phyloP scores from a whole-genome alignment of 2,797 vertebrate genomes.

The Limnodromus scolopaceus region DNA sequence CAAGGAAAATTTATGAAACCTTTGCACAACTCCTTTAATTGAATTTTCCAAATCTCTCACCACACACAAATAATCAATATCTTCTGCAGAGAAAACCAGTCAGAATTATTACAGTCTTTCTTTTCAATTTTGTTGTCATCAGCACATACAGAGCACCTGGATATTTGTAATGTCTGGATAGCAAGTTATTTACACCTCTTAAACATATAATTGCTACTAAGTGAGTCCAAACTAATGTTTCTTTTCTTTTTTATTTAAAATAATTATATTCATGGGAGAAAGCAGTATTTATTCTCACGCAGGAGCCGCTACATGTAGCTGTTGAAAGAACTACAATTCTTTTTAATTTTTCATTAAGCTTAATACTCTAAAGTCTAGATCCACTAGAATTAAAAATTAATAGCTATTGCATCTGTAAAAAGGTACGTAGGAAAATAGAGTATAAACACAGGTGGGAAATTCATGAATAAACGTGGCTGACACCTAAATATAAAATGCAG shows the following conservation, averaged over 20 bases:
- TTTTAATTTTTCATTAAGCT: slow-evolving; percentile 65
- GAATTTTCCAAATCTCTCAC: slow-evolving; percentile 99
- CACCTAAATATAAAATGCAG: neutral
- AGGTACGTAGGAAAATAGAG: slow-evolving; percentile 8
- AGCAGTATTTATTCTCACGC: slow-evolving; percentile 51
- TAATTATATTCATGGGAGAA: slow-evolving; percentile 69
- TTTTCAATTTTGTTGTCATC: slow-evolving; percentile 99
- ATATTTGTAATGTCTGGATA: slow-evolving; percentile 89
- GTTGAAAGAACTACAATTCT: slow-evolving; percentile 29
- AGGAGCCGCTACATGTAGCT: slow-evolving; percentile 21
- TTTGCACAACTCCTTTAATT: slow-evolving; percentile 99
- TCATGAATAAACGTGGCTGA: neutral
- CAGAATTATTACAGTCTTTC: slow-evolving; percentile 98
- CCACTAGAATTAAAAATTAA: slow-evolving; percentile 47
- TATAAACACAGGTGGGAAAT: slow-evolving; percentile 13
- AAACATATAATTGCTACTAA: slow-evolving; percentile 88
- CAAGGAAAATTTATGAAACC: slow-evolving; percentile 99
- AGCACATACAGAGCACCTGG: slow-evolving; percentile 92
- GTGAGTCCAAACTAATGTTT: slow-evolving; percentile 76
- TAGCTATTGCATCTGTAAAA: neutral
- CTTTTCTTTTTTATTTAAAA: slow-evolving; percentile 68
- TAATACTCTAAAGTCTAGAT: slow-evolving; percentile 39
- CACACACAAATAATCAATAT: slow-evolving; percentile 99
- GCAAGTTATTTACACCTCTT: slow-evolving; percentile 88
- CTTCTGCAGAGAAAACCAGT: slow-evolving; percentile 94